Percentiles rank a stretch among this genome's conserved stretches.
These are phyloP conservation scores for Ctenochaetus hawaiiensis DNA, from an alignment of 2,797 vertebrate genomes.

Conservation along the genomic window DNA sequence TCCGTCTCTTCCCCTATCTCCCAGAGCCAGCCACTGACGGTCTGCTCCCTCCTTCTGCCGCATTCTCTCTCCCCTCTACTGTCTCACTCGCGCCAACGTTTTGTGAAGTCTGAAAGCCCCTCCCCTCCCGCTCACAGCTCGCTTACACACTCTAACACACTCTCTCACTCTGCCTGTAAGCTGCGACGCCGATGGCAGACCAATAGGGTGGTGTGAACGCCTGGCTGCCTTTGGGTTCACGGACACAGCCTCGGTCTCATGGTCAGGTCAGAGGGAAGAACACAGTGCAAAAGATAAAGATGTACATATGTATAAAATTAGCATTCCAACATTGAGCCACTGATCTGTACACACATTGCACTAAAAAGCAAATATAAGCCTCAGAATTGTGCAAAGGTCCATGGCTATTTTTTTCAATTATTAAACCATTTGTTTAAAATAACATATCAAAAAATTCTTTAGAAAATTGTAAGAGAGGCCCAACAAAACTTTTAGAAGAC, in stretches of 20 bases:
- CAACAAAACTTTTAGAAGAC: background rate
- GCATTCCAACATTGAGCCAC: background rate
- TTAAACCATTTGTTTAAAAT: background rate
- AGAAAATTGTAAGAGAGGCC: too few species aligned
- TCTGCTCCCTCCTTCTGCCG: constrained; percentile 72
- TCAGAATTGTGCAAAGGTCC: background rate
- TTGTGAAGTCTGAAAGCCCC: constrained; percentile 69
- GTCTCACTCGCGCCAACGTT: constrained; percentile 54
- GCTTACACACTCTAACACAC: constrained; percentile 34
- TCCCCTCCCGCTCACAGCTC: constrained; percentile 53
- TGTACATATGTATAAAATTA: too few species aligned
- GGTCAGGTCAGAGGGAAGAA: constrained; percentile 20
- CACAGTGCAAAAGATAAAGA: background rate
- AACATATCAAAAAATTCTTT: background rate
- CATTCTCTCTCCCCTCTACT: constrained; percentile 68
- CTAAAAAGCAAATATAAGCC: background rate
- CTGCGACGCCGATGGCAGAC: constrained; percentile 27
- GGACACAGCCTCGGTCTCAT: constrained; percentile 21
- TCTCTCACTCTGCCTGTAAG: constrained; percentile 48
- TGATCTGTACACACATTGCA: background rate
- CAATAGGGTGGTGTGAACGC: constrained; percentile 38
- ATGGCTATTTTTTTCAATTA: background rate
- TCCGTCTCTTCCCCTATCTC: constrained; percentile 38
- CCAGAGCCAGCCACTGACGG: constrained; percentile 40
- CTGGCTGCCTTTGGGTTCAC: constrained; percentile 29